phyloP scores from a whole-genome alignment of 1,140 invertebrate genomes.

The Camponotus floridanus region DNA sequence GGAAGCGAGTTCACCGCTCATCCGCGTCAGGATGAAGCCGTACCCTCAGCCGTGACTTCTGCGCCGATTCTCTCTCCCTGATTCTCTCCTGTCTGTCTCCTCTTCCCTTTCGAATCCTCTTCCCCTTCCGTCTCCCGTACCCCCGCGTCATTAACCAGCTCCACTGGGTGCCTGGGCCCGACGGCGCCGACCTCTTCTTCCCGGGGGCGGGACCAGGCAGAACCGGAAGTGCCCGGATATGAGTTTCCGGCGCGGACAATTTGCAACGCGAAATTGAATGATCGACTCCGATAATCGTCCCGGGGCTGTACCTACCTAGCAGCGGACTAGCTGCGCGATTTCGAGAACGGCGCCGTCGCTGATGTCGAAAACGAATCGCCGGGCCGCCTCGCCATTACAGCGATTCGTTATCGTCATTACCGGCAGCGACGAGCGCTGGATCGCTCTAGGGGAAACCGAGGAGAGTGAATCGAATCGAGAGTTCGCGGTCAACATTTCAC shows the following conservation, averaged over 20 bases:
- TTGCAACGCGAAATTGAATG: slow-evolving; percentile 79
- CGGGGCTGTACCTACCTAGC: slow-evolving; percentile 62
- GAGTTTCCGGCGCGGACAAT: slow-evolving; percentile 86
- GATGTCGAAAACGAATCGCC: slow-evolving; percentile 67
- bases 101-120: slow-evolving; percentile 44
- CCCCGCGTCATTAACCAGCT: slow-evolving; percentile 30
- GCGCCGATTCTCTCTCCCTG: not conserved
- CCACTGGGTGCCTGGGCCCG: slow-evolving; percentile 50
- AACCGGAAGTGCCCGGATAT: slow-evolving; percentile 85
- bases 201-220: slow-evolving; percentile 55
- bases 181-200: slow-evolving; percentile 28
- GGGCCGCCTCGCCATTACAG: slow-evolving; percentile 75
- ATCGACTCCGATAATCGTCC: slow-evolving; percentile 68
- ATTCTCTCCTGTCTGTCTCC: slow-evolving; percentile 24
- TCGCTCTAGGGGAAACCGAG: not conserved
- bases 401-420: slow-evolving; percentile 77
- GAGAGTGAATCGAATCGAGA: not conserved
- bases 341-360: slow-evolving; percentile 64
- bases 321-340: slow-evolving; percentile 56
- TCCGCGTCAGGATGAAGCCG: slow-evolving; percentile 57
- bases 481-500: not conserved
- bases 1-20: slow-evolving; percentile 61
- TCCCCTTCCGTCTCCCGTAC: not conserved
- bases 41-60: slow-evolving; percentile 42
- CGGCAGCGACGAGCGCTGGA: slow-evolving; percentile 54